phyloP scores from a whole-genome alignment of 1,140 invertebrate genomes.

The Neodiprion fabricii region DNA sequence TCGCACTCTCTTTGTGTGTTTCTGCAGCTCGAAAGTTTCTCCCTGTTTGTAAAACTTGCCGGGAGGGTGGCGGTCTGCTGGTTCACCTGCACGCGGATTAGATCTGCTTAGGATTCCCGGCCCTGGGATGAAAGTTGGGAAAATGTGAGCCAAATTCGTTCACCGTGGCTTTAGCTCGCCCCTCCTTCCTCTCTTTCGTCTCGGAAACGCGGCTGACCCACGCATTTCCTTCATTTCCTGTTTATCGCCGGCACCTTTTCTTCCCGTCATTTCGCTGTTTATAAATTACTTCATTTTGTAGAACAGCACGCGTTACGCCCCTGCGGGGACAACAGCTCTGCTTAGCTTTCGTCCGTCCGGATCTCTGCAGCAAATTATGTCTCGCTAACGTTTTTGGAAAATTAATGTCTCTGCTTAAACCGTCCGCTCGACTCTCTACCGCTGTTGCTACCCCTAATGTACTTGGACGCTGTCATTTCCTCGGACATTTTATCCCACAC shows the following conservation, averaged over 20 bases:
- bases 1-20: conserved; percentile 28
- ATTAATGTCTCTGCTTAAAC: conserved; percentile 3
- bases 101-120: neutral
- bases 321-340: neutral
- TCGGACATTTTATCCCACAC: neutral
- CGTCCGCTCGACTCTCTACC: neutral
- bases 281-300: neutral
- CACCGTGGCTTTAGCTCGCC: neutral
- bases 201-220: conserved; percentile 1
- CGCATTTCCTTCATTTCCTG: neutral
- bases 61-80: neutral
- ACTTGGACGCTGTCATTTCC: neutral
- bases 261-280: neutral
- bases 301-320: neutral
- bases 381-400: neutral
- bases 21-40: conserved; percentile 22
- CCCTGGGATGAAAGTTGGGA: neutral
- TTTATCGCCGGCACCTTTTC: neutral
- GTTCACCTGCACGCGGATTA: neutral
- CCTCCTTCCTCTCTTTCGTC: no score
- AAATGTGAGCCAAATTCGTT: neutral
- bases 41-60: neutral
- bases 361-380: neutral
- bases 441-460: neutral
- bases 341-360: neutral